Evolutionary conservation across 2,113 vertebrate species (phyloP), one percentile per base, ranked within the genome.

Genomic region (Arenaria interpres): DNA sequence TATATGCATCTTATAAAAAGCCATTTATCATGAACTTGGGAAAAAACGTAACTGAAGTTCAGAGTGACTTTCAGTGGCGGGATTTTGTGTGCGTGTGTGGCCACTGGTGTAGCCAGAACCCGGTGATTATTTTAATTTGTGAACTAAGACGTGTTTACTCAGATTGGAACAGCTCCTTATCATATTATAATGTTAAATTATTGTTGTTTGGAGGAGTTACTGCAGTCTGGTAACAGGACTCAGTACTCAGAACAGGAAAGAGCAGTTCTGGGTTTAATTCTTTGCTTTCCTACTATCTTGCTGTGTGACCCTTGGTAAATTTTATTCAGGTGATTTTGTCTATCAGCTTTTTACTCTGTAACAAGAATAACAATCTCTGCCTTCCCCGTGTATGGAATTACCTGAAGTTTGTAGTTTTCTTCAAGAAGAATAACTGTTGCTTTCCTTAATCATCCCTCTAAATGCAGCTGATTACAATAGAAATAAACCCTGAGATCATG

Each of bases 131-230:
- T 87, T 92, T 88, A 86, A 96, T 86, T 85, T 86, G 86, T 86
- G 86, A 92, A 67, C 64, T 80, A 59, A 84, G 14, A 90, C 74
- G 60, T 73, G 86, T 96, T 96, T 88, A 51, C 33, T 82, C 14
- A 57, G 67, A 71, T 59, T 76, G 79, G 77, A 96, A 41, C 92
- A 84, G 76, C 90, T 96, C 59, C 73, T 80, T 89, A 57, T 66
- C 68, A 8, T 80, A 82, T 59, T 93, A 46, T 35, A 86, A 54
- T 45, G 76, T 84, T 77, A 86, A 93, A 54, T 87, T 69, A 76
- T 63, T 90, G 48, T 89, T 75, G 32, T 84, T 96, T 86, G 80
- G 76, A 80, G 83, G 79, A 92, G 68, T 71, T 75, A 4, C 0
- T 14, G 68, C 76, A 41, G 79, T 25, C 73, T 96, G 64, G 59